Evolutionary conservation across 2,888 invertebrate species (phyloP).

Genomic region (Macrosoma leucophasiata): DNA sequence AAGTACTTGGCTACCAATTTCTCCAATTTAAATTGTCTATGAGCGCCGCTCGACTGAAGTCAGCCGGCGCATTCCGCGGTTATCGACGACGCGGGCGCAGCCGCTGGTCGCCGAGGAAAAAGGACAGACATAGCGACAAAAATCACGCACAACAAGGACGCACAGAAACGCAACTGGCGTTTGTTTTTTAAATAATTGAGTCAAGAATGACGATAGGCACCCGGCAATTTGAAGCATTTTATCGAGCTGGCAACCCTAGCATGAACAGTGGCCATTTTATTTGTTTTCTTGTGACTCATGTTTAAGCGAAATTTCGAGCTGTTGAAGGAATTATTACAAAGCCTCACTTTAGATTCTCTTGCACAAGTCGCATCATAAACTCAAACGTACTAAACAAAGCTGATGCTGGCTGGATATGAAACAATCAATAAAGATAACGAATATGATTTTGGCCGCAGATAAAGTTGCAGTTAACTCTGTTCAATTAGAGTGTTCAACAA

Average conservation of each 20-base stretch:
- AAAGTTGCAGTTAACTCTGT: constrained; percentile 50
- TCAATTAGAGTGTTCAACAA: constrained; percentile 57
- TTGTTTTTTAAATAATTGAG: constrained; percentile 73
- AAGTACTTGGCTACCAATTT: constrained; percentile 63
- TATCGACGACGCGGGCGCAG: constrained; percentile 65
- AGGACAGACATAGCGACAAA: constrained; percentile 41
- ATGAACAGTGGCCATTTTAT: constrained; percentile 60
- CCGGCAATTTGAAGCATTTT: constrained; percentile 63
- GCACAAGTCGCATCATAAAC: too few relatives aligned
- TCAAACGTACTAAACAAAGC: too few relatives aligned
- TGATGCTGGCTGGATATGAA: constrained; percentile 12
- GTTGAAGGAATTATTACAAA: constrained; percentile 34
- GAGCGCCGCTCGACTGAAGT: constrained; percentile 69
- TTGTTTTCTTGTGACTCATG: constrained; percentile 56
- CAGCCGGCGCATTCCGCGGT: constrained; percentile 70
- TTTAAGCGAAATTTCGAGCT: constrained; percentile 39
- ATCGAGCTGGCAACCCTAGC: constrained; percentile 64
- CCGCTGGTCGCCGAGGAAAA: constrained; percentile 38
- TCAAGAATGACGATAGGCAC: constrained; percentile 70
- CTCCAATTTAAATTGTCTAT: constrained; percentile 74
- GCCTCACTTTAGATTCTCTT: too few relatives aligned
- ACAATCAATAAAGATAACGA: constrained; percentile 24
- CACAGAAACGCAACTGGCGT: constrained; percentile 45
- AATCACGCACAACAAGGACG: constrained; percentile 51
- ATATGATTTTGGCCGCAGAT: constrained; percentile 36